phyloP scores from a whole-genome alignment of 2,888 invertebrate genomes.

The Lepidonotus clava region DNA sequence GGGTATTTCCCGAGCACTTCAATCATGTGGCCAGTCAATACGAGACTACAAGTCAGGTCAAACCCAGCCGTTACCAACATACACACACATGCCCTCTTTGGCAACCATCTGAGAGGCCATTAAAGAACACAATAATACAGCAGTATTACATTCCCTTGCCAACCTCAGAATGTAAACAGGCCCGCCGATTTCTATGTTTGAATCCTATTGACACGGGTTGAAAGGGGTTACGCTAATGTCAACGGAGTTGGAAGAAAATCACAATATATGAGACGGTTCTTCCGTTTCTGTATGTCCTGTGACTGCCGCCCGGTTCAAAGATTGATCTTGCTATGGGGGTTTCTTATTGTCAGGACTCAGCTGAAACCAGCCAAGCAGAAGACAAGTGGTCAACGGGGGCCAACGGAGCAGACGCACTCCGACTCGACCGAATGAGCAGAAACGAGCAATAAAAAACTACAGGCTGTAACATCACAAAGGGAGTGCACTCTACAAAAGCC shows the following conservation, averaged over 20 bases:
- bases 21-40: constrained; percentile 6
- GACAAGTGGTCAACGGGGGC: neutral
- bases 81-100: neutral
- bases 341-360: neutral
- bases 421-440: constrained; percentile 1
- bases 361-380: constrained; percentile 6
- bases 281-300: neutral
- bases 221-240: too few species aligned
- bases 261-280: too few species aligned
- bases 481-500: too few species aligned
- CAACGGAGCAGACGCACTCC: constrained; percentile 11
- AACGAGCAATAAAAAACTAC: neutral
- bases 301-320: too few species aligned
- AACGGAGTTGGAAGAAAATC: too few species aligned
- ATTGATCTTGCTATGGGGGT: too few species aligned
- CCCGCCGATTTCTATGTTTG: too few species aligned
- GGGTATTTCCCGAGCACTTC: neutral
- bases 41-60: neutral
- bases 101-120: neutral
- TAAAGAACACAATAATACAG: too few species aligned
- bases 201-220: too few species aligned
- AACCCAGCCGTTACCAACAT: neutral
- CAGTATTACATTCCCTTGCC: too few species aligned
- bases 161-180: too few species aligned
- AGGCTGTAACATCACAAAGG: neutral